Evolutionary conservation across 2,888 invertebrate genomes (phyloP), one percentile per base, ranked within the genome.

Genomic region (Thymelicus acteon): DNA sequence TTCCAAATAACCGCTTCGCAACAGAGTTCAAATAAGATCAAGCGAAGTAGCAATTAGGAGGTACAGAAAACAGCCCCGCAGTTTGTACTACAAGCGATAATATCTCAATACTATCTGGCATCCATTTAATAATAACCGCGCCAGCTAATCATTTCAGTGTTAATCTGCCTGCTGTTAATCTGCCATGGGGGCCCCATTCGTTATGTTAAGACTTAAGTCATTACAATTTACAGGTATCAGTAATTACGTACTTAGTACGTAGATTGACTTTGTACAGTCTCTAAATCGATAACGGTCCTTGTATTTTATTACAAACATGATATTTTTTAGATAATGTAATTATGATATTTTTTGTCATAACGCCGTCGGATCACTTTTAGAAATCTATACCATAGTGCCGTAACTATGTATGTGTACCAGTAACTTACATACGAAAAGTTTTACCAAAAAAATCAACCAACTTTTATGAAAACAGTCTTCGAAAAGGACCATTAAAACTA

Each of bases 71-170:
- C 69, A 69, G 57, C 63, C 52, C 47, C 37, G 63, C 63, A 64
- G 63, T 70, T 70, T 70, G 69, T 70, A 70, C 57, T 64, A 64
- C 69, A 70, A 60, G 63, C 69, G 69, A 70, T 70, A 70, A 70
- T 70, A 70, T 70, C 69, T 70, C 69, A 70, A 70, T 64, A 63
- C 62, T 69, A 70, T 64, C 63, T 40, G 47, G 60, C 57, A 64
- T 64, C 70, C 60, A 64, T 64, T 70, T 60, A 71, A 71, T 71
- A 57, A 71, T 58, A 71, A 71, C 64, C 40, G 60, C 49, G 31
- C 49, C 64, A 60, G 65, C 70, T 60, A 71, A 70, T 70, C 64
- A 70, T 70, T 70, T 70, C 60, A 52, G 64, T 70, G 60, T 70
- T 63, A 39, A 54, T 65, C 52, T 24, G 13, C 64, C 60, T n/a